Base-by-base conservation (phyloP, 1,140 invertebrate species). In the Antheraea mylitta region DNA sequence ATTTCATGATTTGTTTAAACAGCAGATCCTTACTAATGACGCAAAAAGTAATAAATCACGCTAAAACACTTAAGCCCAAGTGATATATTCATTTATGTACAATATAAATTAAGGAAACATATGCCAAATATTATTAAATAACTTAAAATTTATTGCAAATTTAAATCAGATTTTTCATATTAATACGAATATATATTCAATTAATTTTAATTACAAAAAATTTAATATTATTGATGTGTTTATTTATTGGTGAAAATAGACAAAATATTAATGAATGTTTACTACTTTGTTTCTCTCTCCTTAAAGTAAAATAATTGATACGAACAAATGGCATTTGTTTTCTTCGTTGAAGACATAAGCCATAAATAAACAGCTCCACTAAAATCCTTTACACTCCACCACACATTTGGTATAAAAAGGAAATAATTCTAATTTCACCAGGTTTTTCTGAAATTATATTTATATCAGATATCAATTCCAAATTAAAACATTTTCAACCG, bases 321-420 rank as follows among this genome's bases (percentile, higher is more conserved):
- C 45, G 13, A 53, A 58, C 66, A 66, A 30, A 30, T 30, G 22
- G 59, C 64, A 53, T 66, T 68, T 66, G 65, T 48, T 68, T 53
- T 59, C 60, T 69, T 66, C 38, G 60, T 66, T 63, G 22, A 72
- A 69, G 45, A 13, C 5, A 16, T 6, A 53, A 53, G 64, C 68
- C 22, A 36, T 69, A 58, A 66, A 60, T 68, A 30, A 65, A 65
- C 58, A 61, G 67, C 66, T 68, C 36, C 22, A n/a, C 38, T 63
- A 71, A 66, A 58, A 67, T 62, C 64, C 62, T n/a, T 42, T 42
- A 16, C 45, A 53, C 64, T 64, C 58, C 53, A 68, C 70, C 63
- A 68, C 64, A 65, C 18, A 11, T 19, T 38, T 48, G 19, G 22
- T 30, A 30, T 30, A 30, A 30, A 30, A 30, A 2, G 4, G 22